These are phyloP conservation scores for Microplitis demolitor DNA, from an alignment of 1,140 invertebrate species.

Conservation along the genomic window DNA sequence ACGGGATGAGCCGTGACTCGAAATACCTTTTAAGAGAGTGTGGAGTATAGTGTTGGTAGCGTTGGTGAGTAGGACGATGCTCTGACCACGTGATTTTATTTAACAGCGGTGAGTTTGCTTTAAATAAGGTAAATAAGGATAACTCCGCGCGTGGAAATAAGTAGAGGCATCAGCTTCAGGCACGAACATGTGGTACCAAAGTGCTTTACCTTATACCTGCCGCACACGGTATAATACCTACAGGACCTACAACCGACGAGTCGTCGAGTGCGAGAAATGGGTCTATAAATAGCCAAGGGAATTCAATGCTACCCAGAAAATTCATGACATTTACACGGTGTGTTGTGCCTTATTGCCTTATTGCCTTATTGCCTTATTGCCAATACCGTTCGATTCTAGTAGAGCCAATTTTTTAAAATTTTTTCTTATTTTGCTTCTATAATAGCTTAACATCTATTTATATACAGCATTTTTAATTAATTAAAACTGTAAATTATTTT, in stretches of 20 bases:
- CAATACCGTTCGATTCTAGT: too few species aligned
- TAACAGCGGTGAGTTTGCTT: constrained; percentile 19
- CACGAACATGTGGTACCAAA: constrained; percentile 42
- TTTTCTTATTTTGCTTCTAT: too few species aligned
- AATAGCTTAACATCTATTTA: too few species aligned
- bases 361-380: too few species aligned
- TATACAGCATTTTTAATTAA: too few species aligned
- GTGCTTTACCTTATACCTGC: constrained; percentile 44
- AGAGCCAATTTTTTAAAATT: too few species aligned
- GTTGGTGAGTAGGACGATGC: background rate
- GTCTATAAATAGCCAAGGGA: constrained; percentile 27
- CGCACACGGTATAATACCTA: constrained; percentile 34
- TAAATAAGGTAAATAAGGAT: constrained; percentile 42
- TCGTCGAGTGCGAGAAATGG: constrained; percentile 20
- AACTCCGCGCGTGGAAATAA: background rate
- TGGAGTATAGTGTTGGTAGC: too few species aligned
- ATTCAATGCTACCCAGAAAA: constrained; percentile 10
- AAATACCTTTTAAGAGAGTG: background rate
- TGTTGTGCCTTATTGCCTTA: too few species aligned
- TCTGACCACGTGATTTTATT: constrained; percentile 10
- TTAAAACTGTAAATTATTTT: too few species aligned
- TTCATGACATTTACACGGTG: constrained; percentile 16
- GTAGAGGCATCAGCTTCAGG: background rate
- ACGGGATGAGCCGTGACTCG: background rate
- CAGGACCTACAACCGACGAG: constrained; percentile 3